Base-by-base conservation (phyloP, 2,888 invertebrate species). In the Andrena bicolor region DNA sequence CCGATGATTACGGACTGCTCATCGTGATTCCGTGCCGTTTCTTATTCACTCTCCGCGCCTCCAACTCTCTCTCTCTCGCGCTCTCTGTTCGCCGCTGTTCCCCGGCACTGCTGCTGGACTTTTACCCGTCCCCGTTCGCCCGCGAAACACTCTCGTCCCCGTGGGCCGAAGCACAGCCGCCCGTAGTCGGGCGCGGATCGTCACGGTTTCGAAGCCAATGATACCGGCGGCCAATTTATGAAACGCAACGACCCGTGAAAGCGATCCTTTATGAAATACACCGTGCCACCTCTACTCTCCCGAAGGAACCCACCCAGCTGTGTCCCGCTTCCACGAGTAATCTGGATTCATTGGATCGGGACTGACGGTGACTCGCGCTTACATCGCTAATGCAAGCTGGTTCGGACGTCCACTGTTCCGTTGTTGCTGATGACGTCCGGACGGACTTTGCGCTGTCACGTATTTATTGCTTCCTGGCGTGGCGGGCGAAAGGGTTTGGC, bases 141-240 rank as follows among this genome's bases (percentile, higher is more conserved):
- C 63, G 71, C 77, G 80, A 82, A 88, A 79, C 76, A 23, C 76
- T 51, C 51, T 53, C 53, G 61, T 53, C 20, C 80, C 73, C 73
- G 70, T 65, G 82, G 68, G 71, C 48, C 64, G 73, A 65, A 58
- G 63, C 58, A 74, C 64, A 84, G 20, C 78, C 60, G 61, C 72
- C 81, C 65, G 71, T 70, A 78, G 72, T 76, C 80, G 10, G 51
- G 58, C 73, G 75, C 74, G 81, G 75, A 72, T 88, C 83, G 82
- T 79, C 77, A 72, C 73, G 80, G 75, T 41, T 76, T 77, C 81
- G 78, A 72, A 80, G 78, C 86, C 86, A 84, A 88, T 88, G 84
- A 86, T 86, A 87, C 82, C 79, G 82, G 82, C 82, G 87, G 84
- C 78, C 88, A 88, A 89, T 89, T 89, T 88, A 88, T 89, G 80